Evolutionary conservation across 1,140 invertebrate genomes (phyloP).

Genomic region (Lucilia sericata): DNA sequence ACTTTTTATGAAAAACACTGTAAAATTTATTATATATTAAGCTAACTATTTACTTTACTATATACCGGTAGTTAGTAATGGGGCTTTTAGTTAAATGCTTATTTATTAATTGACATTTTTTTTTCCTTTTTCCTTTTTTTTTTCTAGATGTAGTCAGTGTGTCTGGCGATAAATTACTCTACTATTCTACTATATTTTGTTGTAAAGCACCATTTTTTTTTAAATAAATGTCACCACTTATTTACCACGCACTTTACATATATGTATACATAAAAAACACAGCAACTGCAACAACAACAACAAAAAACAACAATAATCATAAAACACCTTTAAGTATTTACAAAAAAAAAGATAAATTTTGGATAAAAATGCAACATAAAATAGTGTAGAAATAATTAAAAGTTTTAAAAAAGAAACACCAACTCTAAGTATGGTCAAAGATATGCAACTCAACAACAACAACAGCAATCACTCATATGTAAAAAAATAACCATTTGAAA

Average conservation of each 20-base stretch:
- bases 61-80: background rate
- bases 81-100: slow-evolving; percentile 14
- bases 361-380: slow-evolving; percentile 25
- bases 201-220: slow-evolving; percentile 46
- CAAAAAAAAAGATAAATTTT: background rate
- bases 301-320: slow-evolving; percentile 25
- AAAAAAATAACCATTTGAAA: background rate
- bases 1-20: too few species aligned
- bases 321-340: background rate
- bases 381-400: too few species aligned
- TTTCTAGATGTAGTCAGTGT: slow-evolving; percentile 84
- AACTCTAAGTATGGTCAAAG: too few species aligned
- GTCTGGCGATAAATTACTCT: slow-evolving; percentile 77
- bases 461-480: too few species aligned
- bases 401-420: background rate
- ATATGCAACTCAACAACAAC: background rate
- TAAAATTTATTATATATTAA: too few species aligned
- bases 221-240: slow-evolving; percentile 38
- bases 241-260: slow-evolving; percentile 36
- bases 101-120: background rate
- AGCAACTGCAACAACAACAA: slow-evolving; percentile 28
- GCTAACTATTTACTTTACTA: too few species aligned
- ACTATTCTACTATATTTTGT: background rate
- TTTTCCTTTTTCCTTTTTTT: slow-evolving; percentile 66
- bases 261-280: slow-evolving; percentile 29